Percentiles rank a stretch among this genome's conserved stretches.
These are phyloP conservation scores for Heliconius hermathena DNA, from an alignment of 1,140 invertebrate genomes.

Conservation along the genomic window DNA sequence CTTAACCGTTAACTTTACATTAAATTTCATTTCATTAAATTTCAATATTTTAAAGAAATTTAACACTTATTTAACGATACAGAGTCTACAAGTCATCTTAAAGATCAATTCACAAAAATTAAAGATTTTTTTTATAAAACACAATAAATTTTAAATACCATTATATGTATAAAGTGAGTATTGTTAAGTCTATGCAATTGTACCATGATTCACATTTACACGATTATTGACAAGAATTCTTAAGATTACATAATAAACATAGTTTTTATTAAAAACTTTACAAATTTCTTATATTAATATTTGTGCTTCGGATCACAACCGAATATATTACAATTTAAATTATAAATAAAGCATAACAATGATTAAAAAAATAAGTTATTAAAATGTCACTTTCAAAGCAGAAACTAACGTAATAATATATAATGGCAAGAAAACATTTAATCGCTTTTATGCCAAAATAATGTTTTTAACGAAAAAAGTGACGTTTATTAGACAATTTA, in stretches of 20 bases:
- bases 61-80: neutral
- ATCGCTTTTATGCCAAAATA: neutral
- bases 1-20: no score
- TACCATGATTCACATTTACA: constrained; percentile 10
- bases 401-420: neutral
- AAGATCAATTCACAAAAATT: neutral
- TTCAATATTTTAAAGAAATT: neutral
- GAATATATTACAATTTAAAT: constrained; percentile 9
- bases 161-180: neutral
- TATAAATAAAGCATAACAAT: neutral
- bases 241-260: neutral
- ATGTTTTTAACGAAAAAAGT: neutral
- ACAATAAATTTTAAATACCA: neutral
- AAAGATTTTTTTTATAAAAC: neutral
- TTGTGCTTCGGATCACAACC: constrained; percentile 59
- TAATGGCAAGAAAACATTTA: neutral
- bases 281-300: constrained; percentile 22
- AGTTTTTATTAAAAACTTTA: constrained; percentile 15
- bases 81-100: neutral
- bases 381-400: neutral
- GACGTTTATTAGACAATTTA: neutral
- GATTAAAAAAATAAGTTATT: neutral
- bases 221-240: constrained; percentile 21
- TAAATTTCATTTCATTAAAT: no score
- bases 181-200: constrained; percentile 9